Conservation (phyloP, 2,113 vertebrate genomes). For the Laterallus jamaicensis region DNA sequence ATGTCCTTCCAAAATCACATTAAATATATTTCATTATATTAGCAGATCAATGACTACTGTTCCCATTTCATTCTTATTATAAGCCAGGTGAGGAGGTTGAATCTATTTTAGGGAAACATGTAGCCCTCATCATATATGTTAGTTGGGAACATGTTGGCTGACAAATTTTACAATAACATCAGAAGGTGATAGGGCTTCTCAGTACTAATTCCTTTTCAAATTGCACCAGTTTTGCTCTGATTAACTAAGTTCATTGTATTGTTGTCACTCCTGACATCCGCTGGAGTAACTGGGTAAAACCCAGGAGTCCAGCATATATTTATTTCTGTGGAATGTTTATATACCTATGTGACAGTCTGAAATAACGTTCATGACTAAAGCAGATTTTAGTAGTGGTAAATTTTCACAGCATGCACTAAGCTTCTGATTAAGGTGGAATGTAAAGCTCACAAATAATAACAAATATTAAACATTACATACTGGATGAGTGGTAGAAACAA, state of each 20-base stretch:
- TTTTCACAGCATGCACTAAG: not conserved
- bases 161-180: not conserved
- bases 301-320: not conserved
- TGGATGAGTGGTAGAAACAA: not conserved
- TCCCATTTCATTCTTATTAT: not conserved
- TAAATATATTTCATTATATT: constrained; percentile 18
- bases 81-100: not conserved
- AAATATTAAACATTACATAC: not conserved
- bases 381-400: constrained; percentile 16
- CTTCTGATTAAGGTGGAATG: constrained; percentile 1
- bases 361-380: not conserved
- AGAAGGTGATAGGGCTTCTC: not conserved
- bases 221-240: not conserved
- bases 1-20: not conserved
- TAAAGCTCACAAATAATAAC: constrained; percentile 2
- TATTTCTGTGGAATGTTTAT: not conserved
- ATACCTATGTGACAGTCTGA: not conserved
- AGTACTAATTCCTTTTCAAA: not conserved
- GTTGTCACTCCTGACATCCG: not conserved
- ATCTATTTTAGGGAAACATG: not conserved
- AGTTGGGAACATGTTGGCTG: not conserved
- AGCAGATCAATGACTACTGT: not conserved
- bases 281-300: not conserved
- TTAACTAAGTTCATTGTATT: not conserved
- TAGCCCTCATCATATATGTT: not conserved